Conservation (phyloP, 2,888 invertebrate species). For the Timema cristinae region DNA sequence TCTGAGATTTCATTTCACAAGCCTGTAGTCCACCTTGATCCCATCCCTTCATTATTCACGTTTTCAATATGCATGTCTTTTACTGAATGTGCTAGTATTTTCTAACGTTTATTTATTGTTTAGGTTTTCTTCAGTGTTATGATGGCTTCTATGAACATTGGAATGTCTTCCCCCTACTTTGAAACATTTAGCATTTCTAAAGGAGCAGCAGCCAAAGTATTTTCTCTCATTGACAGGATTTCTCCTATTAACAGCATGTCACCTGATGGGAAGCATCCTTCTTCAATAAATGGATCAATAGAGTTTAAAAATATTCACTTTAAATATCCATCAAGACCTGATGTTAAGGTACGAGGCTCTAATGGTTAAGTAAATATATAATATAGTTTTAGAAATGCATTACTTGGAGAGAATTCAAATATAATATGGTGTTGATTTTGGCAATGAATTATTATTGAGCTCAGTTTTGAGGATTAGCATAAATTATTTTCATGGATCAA, state of each 20-base stretch:
- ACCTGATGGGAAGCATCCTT: conserved; percentile 51
- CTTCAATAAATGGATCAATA: conserved; percentile 61
- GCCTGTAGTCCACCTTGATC: no score
- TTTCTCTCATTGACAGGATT: conserved; percentile 67
- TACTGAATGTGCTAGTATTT: no score
- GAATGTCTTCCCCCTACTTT: conserved; percentile 78
- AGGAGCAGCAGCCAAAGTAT: conserved; percentile 75
- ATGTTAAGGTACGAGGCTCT: conserved; percentile 55
- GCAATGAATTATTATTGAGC: no score
- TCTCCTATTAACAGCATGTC: conserved; percentile 71
- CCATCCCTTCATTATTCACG: no score
- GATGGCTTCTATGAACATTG: conserved; percentile 72
- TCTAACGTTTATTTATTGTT: conserved; percentile 24
- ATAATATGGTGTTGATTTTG: no score
- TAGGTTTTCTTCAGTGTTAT: conserved; percentile 76
- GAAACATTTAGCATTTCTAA: conserved; percentile 74
- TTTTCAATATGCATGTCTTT: no score
- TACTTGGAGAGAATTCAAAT: no score
- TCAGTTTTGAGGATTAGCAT: no score
- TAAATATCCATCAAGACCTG: conserved; percentile 74
- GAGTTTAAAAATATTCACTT: conserved; percentile 70
- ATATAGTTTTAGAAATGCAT: no score
- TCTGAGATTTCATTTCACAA: no score
- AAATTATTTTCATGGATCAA: no score
- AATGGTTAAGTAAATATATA: no score